These are phyloP conservation scores for Thysanoteuthis rhombus DNA, from an alignment of 2,888 invertebrate genomes.

Conservation along the genomic window DNA sequence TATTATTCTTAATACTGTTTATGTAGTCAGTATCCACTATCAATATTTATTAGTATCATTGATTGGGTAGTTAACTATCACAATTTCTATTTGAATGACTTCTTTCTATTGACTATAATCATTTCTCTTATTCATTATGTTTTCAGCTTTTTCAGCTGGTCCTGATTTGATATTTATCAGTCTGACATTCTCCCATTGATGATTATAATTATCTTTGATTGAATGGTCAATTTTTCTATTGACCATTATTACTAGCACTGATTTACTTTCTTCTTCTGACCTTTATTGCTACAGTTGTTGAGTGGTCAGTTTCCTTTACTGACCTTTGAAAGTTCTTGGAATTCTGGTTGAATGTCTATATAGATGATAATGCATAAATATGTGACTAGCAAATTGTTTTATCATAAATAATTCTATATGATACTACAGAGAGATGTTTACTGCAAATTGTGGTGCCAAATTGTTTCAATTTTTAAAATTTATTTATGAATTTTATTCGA, in stretches of 20 bases:
- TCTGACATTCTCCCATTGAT: neutral
- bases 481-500: neutral
- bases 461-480: neutral
- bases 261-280: neutral
- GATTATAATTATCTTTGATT: neutral
- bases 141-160: neutral
- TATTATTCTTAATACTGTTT: neutral
- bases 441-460: neutral
- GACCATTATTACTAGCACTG: neutral
- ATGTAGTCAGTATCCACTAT: neutral
- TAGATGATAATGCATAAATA: neutral
- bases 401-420: neutral
- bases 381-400: neutral
- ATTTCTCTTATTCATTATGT: neutral
- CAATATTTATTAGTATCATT: neutral
- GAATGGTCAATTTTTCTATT: neutral
- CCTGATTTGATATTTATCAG: neutral
- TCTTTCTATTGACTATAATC: neutral
- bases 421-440: neutral
- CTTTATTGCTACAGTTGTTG: neutral
- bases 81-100: neutral
- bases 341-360: neutral
- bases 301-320: neutral
- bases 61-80: neutral
- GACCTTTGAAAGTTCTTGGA: neutral